A percentile compares a stretch with the other conserved stretches of the same genome.
These are phyloP conservation scores for Oncorhynchus nerka DNA, from an alignment of 2,113 vertebrate species.

Conservation along the genomic window DNA sequence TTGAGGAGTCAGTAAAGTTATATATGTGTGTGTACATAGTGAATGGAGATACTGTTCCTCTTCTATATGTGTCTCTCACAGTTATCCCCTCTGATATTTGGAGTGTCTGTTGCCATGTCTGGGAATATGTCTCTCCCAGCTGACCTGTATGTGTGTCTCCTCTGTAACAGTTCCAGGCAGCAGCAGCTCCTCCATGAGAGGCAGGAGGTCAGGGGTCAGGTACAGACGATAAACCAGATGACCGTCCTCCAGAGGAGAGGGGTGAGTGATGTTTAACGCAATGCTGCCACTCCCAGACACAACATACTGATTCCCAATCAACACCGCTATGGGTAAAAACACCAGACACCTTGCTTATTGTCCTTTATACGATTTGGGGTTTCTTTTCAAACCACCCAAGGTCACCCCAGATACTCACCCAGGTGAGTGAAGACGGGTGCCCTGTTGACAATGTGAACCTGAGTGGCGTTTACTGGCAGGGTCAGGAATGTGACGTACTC, in stretches of 20 bases:
- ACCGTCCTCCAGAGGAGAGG: conserved; percentile 83
- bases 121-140: neutral
- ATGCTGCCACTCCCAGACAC: conserved; percentile 79
- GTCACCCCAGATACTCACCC: conserved; percentile 73
- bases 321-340: conserved; percentile 73
- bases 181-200: conserved; percentile 80
- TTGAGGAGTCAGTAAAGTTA: too few species aligned
- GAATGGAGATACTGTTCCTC: too few species aligned
- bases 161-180: conserved; percentile 77
- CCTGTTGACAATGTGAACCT: conserved; percentile 76
- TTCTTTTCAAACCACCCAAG: neutral
- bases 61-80: neutral
- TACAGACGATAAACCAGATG: conserved; percentile 77
- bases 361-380: neutral
- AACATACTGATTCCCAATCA: conserved; percentile 73
- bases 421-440: conserved; percentile 91
- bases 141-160: conserved; percentile 84
- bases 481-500: conserved; percentile 88
- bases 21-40: too few species aligned
- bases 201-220: conserved; percentile 81
- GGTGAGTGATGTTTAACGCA: conserved; percentile 78
- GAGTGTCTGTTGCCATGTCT: neutral
- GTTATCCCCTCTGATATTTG: neutral
- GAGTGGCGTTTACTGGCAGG: conserved; percentile 78
- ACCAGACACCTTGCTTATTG: neutral